These are phyloP conservation scores for Geophilus truncorum DNA, from an alignment of 2,888 invertebrate genomes.

Conservation along the genomic window DNA sequence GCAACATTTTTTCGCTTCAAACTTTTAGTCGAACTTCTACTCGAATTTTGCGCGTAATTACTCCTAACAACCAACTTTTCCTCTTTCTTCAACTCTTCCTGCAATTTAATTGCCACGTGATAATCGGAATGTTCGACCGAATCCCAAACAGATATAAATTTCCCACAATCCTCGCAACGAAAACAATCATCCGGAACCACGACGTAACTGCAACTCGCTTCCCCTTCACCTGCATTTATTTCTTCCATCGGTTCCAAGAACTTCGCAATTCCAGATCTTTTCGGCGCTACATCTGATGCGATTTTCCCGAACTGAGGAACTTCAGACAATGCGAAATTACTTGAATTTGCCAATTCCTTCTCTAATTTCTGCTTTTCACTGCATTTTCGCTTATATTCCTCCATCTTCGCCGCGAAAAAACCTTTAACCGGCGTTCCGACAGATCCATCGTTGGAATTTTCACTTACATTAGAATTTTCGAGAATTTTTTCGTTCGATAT, in stretches of 20 bases:
- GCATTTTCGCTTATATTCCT: background rate
- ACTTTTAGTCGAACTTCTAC: background rate
- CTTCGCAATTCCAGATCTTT: conserved; percentile 31
- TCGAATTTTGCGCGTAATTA: background rate
- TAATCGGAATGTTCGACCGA: conserved; percentile 73
- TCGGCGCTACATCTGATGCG: too few relatives aligned
- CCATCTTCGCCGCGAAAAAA: background rate
- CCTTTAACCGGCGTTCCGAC: background rate
- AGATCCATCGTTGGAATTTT: background rate
- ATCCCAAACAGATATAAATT: conserved; percentile 58
- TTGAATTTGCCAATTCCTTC: too few relatives aligned
- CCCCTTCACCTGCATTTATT: too few relatives aligned
- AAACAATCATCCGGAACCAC: background rate
- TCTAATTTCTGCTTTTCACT: too few relatives aligned
- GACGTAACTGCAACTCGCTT: conserved; percentile 40
- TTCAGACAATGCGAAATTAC: background rate
- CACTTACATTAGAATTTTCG: background rate
- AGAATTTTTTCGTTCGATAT: too few relatives aligned
- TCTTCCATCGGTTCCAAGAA: too few relatives aligned
- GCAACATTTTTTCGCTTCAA: background rate
- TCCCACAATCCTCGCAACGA: conserved; percentile 65
- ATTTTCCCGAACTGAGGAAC: background rate
- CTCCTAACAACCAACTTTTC: too few relatives aligned
- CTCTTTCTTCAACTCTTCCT: conserved; percentile 50
- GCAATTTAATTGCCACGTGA: conserved; percentile 75